phyloP scores from a whole-genome alignment of 2,888 invertebrate genomes.

The Siphonodentalium dalli region DNA sequence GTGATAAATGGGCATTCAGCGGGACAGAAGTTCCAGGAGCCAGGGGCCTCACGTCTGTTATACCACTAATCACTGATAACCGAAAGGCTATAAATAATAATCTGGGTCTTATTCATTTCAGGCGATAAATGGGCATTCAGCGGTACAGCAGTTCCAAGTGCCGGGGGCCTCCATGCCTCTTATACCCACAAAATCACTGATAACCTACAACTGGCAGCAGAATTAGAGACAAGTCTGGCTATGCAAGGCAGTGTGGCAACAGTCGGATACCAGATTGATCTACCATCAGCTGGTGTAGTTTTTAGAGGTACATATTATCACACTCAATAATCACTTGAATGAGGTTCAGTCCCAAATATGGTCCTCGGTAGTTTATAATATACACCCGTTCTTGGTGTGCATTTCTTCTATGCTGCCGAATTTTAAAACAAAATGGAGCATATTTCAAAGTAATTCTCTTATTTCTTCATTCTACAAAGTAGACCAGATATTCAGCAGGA shows the following conservation, averaged over 20 bases:
- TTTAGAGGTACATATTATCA: constrained; percentile 97
- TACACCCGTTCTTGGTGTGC: no score
- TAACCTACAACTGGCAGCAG: constrained; percentile 87
- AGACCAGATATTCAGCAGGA: no score
- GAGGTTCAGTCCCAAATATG: no score
- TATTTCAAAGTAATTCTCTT: no score
- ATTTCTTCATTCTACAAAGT: no score
- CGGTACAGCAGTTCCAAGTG: constrained; percentile 68
- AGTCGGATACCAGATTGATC: constrained; percentile 91
- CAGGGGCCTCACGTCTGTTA: constrained; percentile 88
- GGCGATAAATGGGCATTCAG: constrained; percentile 68
- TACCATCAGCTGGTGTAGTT: constrained; percentile 91
- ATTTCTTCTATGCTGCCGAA: no score
- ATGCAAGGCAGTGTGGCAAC: constrained; percentile 91
- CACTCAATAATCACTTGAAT: no score
- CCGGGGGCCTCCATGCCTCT: constrained; percentile 85
- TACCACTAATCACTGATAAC: constrained; percentile 90
- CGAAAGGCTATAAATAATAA: background rate
- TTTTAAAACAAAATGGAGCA: no score
- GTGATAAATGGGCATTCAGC: constrained; percentile 67
- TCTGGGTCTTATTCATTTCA: constrained; percentile 42
- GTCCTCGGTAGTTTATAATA: no score
- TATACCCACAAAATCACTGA: constrained; percentile 94
- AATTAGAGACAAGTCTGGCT: constrained; percentile 90
- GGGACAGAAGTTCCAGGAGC: constrained; percentile 70